A percentile compares a stretch with the other conserved stretches of the same genome.
Conservation (phyloP, 2,113 vertebrate species). For the Brienomyrus brachyistius region DNA sequence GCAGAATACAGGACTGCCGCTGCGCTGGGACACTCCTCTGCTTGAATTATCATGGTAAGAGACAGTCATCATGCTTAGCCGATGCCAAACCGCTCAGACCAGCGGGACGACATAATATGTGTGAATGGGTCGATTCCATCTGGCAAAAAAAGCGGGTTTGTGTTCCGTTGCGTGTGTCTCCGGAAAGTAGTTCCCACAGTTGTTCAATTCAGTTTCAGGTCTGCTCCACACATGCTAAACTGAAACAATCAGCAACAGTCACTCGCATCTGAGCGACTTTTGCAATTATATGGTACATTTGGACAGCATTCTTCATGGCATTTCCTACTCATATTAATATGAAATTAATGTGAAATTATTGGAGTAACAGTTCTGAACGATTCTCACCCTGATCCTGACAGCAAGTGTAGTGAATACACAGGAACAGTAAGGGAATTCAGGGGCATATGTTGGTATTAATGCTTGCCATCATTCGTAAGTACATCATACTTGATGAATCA, state of each 20-base stretch:
- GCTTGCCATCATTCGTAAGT: not conserved
- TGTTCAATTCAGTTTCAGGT: not conserved
- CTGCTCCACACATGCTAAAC: not conserved
- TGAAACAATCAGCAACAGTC: not conserved
- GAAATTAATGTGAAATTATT: not conserved
- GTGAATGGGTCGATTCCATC: not conserved
- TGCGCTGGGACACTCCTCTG: not conserved
- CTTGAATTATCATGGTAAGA: not conserved
- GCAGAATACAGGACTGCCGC: conserved; percentile 23
- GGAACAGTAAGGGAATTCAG: not conserved
- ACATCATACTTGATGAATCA: not conserved
- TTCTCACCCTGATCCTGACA: not conserved
- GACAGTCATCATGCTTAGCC: not conserved
- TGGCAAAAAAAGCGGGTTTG: not conserved
- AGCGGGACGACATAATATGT: not conserved
- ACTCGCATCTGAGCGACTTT: not conserved
- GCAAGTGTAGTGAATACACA: not conserved
- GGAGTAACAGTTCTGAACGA: not conserved
- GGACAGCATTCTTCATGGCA: not conserved
- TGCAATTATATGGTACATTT: not conserved
- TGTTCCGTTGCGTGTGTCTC: not conserved
- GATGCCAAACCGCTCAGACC: not conserved
- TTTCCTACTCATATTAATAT: not conserved
- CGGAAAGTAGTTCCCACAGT: not conserved
- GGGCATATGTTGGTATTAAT: not conserved